phyloP scores from a whole-genome alignment of 2,888 invertebrate species.

The Cheiracanthium punctorium region DNA sequence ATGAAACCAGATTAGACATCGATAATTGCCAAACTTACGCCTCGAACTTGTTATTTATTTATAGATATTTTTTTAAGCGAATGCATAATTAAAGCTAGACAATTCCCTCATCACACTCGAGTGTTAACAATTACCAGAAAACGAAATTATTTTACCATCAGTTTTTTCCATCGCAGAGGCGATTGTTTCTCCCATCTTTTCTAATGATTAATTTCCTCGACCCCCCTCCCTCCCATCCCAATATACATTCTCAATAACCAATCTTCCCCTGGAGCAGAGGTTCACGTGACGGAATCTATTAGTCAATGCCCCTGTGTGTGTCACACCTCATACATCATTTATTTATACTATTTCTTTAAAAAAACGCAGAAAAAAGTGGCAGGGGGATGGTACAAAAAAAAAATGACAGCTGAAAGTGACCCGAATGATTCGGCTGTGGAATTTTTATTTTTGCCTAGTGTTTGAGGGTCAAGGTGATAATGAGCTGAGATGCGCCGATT shows the following conservation, averaged over 20 bases:
- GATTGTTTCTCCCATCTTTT: background rate
- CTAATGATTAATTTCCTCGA: background rate
- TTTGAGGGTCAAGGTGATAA: background rate
- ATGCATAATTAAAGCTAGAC: too few relatives aligned
- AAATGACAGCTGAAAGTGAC: background rate
- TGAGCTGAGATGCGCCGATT: too few relatives aligned
- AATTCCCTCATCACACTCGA: too few relatives aligned
- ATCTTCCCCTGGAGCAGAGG: background rate
- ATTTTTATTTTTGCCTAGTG: too few relatives aligned
- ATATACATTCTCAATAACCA: too few relatives aligned
- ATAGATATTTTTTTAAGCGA: too few relatives aligned
- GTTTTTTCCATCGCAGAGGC: background rate
- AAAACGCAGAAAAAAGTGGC: too few relatives aligned
- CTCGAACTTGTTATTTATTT: too few relatives aligned
- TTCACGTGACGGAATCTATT: background rate
- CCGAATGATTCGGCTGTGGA: background rate
- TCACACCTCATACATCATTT: background rate
- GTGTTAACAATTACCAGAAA: background rate
- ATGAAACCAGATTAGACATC: too few relatives aligned
- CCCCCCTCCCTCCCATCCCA: background rate
- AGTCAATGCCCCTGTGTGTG: background rate
- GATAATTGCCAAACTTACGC: too few relatives aligned
- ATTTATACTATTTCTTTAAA: too few relatives aligned
- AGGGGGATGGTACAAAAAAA: too few relatives aligned
- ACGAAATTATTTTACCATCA: background rate